Percentiles rank a stretch among this genome's conserved stretches.
Conservation (phyloP, 2,113 vertebrate genomes). For the Orientallactaga bullata region DNA sequence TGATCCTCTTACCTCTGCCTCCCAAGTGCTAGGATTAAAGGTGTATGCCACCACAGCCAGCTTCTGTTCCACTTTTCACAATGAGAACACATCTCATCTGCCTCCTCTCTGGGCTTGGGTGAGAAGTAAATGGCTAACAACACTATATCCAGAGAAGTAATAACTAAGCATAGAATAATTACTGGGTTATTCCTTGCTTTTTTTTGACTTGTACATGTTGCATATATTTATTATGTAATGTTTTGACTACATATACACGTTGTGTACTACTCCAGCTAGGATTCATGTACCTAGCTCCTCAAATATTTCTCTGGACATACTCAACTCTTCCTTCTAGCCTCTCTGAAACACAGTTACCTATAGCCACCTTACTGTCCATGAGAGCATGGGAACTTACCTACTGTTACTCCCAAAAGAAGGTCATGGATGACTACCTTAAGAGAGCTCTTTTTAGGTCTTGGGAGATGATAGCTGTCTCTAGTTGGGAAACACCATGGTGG, state of each 20-base stretch:
- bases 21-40: too few species aligned
- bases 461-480: neutral
- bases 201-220: neutral
- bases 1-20: too few species aligned
- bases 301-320: neutral
- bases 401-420: neutral
- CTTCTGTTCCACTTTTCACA: neutral
- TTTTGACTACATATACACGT: too few species aligned
- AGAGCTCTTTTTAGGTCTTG: neutral
- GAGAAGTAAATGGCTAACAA: neutral
- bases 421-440: accelerated
- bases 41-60: too few species aligned
- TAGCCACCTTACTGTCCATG: neutral
- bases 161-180: neutral
- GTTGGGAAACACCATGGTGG: neutral
- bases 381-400: neutral
- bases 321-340: neutral
- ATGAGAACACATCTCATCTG: neutral
- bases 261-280: neutral
- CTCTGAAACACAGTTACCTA: neutral
- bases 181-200: neutral
- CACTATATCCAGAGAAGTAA: neutral
- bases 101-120: neutral
- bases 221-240: neutral
- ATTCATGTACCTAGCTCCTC: neutral